These are phyloP conservation scores for Ommatoiulus sabulosus DNA, from an alignment of 2,888 invertebrate species.

Conservation along the genomic window DNA sequence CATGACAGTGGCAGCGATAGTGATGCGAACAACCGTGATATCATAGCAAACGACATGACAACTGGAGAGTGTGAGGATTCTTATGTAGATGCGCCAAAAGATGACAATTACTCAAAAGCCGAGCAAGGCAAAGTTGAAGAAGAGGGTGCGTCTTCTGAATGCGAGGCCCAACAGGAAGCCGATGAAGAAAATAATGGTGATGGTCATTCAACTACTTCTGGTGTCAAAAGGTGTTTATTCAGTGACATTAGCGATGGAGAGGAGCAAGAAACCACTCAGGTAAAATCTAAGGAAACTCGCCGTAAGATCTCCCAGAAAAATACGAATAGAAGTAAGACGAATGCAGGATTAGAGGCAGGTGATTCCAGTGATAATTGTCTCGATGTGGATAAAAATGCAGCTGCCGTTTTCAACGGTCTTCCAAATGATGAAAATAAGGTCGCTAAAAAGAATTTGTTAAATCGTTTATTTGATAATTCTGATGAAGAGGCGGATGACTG, in stretches of 20 bases:
- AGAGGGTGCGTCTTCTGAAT: too few species aligned
- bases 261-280: conserved; percentile 61
- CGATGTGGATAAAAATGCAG: background rate
- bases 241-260: conserved; percentile 62
- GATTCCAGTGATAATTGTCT: too few species aligned
- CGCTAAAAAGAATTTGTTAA: background rate
- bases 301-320: background rate
- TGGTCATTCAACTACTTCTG: background rate
- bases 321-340: background rate
- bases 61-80: background rate
- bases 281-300: background rate
- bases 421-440: conserved; percentile 11
- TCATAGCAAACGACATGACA: conserved; percentile 3
- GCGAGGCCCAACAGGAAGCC: background rate
- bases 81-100: background rate
- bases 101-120: background rate
- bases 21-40: conserved; percentile 40
- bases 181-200: too few species aligned
- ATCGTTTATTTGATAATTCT: background rate
- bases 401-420: background rate
- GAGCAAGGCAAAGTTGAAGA: background rate
- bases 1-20: conserved; percentile 38
- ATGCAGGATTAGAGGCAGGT: background rate
- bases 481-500: background rate
- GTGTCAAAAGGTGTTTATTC: background rate